phyloP scores from a whole-genome alignment of 2,113 vertebrate species.

The Microcebus murinus region DNA sequence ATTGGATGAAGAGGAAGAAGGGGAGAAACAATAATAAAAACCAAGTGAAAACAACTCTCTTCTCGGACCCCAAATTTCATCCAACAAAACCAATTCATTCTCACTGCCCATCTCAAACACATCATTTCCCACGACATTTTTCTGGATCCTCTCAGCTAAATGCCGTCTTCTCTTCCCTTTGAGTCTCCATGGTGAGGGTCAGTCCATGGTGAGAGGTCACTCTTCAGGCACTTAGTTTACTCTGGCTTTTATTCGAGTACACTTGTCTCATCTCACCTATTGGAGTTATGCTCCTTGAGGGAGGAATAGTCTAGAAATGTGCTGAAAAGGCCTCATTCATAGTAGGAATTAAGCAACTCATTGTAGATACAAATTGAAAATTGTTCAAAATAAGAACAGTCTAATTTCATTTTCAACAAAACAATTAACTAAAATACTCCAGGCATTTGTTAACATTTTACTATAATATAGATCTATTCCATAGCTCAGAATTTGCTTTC shows the following conservation, averaged over 20 bases:
- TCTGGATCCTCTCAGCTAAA: neutral
- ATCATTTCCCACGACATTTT: neutral
- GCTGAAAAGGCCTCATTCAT: neutral
- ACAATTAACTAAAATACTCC: slow-evolving; percentile 1
- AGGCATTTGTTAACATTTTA: neutral
- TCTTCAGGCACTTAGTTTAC: neutral
- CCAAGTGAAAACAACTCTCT: neutral
- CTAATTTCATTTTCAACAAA: neutral
- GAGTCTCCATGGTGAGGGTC: neutral
- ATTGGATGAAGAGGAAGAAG: neutral
- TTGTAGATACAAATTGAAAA: neutral
- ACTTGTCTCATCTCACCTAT: neutral
- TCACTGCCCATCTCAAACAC: neutral
- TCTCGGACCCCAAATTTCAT: neutral
- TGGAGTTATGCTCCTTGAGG: neutral
- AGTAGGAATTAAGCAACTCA: neutral
- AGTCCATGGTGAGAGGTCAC: too few species aligned
- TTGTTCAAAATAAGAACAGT: slow-evolving; percentile 5
- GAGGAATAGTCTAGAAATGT: neutral
- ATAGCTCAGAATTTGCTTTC: neutral
- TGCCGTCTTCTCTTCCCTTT: neutral
- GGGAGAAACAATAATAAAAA: neutral
- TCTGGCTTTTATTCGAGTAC: neutral
- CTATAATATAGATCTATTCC: neutral
- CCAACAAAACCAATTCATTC: neutral